Percentiles rank a stretch among this genome's conserved stretches.
These are phyloP conservation scores for Panagrolaimus sp. DNA, from an alignment of 1,140 invertebrate species.

Conservation along the genomic window DNA sequence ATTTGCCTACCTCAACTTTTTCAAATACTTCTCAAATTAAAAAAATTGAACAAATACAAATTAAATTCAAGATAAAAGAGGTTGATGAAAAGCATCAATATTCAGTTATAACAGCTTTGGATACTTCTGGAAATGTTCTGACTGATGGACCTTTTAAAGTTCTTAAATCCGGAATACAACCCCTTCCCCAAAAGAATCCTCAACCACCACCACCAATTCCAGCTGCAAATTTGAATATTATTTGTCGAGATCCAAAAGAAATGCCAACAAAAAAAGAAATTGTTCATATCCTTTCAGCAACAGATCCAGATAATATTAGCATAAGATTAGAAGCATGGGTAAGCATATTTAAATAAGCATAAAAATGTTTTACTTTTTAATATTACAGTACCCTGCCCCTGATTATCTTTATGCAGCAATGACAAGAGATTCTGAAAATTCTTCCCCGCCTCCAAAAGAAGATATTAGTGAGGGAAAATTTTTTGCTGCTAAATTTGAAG, in stretches of 20 bases:
- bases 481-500: conserved; percentile 26
- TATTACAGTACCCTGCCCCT: conserved; percentile 22
- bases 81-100: background rate
- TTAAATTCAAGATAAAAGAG: background rate
- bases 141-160: too few species aligned
- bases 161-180: too few species aligned
- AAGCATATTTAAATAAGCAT: conserved; percentile 15
- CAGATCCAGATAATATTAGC: conserved; percentile 28
- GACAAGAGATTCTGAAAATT: conserved; percentile 16
- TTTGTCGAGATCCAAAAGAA: conserved; percentile 7
- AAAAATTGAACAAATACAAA: background rate
- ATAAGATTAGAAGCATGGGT: conserved; percentile 28
- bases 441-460: background rate
- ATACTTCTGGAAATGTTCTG: background rate
- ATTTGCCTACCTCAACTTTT: background rate
- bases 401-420: conserved; percentile 11
- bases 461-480: conserved; percentile 11
- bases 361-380: conserved; percentile 14
- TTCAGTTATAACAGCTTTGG: background rate
- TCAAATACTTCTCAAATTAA: background rate
- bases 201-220: background rate
- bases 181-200: too few species aligned
- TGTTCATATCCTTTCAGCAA: conserved; percentile 26
- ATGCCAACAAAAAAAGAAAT: conserved; percentile 4
- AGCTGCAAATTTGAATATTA: conserved; percentile 3